Evolutionary conservation across 1,140 invertebrate species (phyloP).

Genomic region (Sitodiplosis mosellana): DNA sequence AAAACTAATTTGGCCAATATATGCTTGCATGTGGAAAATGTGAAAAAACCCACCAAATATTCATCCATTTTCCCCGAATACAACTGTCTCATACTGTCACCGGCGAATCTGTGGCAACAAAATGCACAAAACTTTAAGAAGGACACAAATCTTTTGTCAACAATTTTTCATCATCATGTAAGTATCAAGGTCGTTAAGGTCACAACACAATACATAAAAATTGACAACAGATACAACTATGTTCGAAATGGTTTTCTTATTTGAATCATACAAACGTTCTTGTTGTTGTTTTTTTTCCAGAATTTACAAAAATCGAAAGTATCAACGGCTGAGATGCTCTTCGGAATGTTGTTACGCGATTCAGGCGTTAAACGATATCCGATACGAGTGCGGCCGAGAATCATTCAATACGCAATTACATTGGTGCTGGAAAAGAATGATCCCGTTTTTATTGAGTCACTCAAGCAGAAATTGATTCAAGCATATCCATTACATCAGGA

Average conservation of each 20-base stretch:
- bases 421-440: slow-evolving; percentile 69
- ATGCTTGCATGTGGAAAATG: slow-evolving; percentile 72
- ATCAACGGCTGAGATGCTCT: slow-evolving; percentile 74
- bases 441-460: slow-evolving; percentile 52
- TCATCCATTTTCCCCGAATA: slow-evolving; percentile 63
- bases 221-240: no score
- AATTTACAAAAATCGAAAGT: slow-evolving; percentile 58
- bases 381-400: slow-evolving; percentile 55
- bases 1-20: slow-evolving; percentile 52
- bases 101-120: slow-evolving; percentile 83
- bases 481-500: slow-evolving; percentile 51
- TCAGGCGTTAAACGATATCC: slow-evolving; percentile 79
- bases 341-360: slow-evolving; percentile 77
- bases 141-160: slow-evolving; percentile 59
- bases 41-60: slow-evolving; percentile 37
- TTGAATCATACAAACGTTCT: neutral
- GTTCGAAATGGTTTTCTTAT: neutral
- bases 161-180: slow-evolving; percentile 68
- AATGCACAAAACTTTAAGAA: slow-evolving; percentile 55
- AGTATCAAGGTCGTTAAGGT: slow-evolving; percentile 9
- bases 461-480: slow-evolving; percentile 45
- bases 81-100: slow-evolving; percentile 79
- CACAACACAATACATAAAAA: no score
- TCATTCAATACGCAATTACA: slow-evolving; percentile 80
- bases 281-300: slow-evolving; percentile 23